Percentiles rank a stretch among this genome's conserved stretches.
These are phyloP conservation scores for Bombus sylvicola DNA, from an alignment of 1,140 invertebrate genomes.

Conservation along the genomic window DNA sequence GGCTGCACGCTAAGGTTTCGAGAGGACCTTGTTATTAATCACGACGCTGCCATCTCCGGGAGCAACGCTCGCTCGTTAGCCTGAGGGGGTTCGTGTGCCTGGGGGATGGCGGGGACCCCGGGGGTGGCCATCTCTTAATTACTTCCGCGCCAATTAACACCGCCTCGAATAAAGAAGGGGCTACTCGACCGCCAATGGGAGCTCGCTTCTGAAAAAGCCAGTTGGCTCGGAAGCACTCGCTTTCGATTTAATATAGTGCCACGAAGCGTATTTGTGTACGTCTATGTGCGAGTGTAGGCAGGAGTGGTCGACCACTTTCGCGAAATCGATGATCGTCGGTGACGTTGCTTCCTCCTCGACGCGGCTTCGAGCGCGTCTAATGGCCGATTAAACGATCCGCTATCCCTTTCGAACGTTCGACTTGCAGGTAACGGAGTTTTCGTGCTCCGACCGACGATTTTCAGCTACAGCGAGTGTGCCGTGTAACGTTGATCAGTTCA, in stretches of 20 bases:
- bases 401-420: not conserved
- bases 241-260: conserved; percentile 60
- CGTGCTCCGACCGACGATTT: too few relatives aligned
- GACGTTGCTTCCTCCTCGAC: conserved; percentile 4
- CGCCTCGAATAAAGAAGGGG: conserved; percentile 72
- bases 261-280: not conserved
- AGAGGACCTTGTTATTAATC: conserved; percentile 81
- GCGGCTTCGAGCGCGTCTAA: not conserved
- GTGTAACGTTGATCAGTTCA: too few relatives aligned
- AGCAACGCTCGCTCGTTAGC: conserved; percentile 79
- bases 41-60: conserved; percentile 77
- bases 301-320: conserved; percentile 17
- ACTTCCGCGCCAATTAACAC: conserved; percentile 83
- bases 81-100: conserved; percentile 48
- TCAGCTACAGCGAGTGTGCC: too few relatives aligned
- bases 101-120: conserved; percentile 61
- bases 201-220: conserved; percentile 60
- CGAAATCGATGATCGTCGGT: conserved; percentile 49
- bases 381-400: conserved; percentile 26
- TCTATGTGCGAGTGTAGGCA: too few relatives aligned
- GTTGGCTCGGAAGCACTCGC: conserved; percentile 55
- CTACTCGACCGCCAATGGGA: conserved; percentile 71
- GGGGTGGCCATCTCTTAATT: conserved; percentile 79
- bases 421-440: too few relatives aligned
- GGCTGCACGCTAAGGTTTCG: conserved; percentile 63